Conservation (phyloP, 2,113 vertebrate genomes). For the Marmota monax region DNA sequence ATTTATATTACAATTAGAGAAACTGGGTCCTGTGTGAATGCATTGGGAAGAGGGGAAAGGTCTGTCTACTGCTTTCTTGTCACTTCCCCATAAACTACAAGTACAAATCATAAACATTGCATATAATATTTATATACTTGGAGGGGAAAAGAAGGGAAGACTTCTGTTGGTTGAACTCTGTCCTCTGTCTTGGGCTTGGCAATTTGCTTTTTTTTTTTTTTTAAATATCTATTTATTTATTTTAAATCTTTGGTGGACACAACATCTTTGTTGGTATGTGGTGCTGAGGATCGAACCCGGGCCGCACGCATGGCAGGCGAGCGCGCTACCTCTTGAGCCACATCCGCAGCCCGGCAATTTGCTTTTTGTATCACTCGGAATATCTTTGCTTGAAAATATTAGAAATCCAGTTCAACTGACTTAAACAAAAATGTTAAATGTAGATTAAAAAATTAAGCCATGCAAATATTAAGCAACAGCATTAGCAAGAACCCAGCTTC, state of each 20-base stretch:
- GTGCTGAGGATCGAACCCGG: too few relatives aligned
- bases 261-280: too few relatives aligned
- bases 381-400: background rate
- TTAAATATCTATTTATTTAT: too few relatives aligned
- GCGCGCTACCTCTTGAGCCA: too few relatives aligned
- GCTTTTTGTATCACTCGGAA: background rate
- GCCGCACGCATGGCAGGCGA: too few relatives aligned
- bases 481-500: background rate
- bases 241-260: too few relatives aligned
- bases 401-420: conserved; percentile 4
- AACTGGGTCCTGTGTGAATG: background rate
- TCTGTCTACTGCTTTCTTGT: background rate
- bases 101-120: background rate
- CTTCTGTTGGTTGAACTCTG: background rate
- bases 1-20: conserved; percentile 4
- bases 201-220: conserved; percentile 29
- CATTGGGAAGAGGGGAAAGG: background rate
- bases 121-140: background rate
- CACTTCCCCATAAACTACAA: background rate
- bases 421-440: background rate
- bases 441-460: background rate
- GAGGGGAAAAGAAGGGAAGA: background rate
- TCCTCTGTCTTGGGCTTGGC: background rate
- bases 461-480: background rate
- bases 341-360: too few relatives aligned